Conservation (phyloP, 2,888 invertebrate species). For the Troglohyphantes excavatus region DNA sequence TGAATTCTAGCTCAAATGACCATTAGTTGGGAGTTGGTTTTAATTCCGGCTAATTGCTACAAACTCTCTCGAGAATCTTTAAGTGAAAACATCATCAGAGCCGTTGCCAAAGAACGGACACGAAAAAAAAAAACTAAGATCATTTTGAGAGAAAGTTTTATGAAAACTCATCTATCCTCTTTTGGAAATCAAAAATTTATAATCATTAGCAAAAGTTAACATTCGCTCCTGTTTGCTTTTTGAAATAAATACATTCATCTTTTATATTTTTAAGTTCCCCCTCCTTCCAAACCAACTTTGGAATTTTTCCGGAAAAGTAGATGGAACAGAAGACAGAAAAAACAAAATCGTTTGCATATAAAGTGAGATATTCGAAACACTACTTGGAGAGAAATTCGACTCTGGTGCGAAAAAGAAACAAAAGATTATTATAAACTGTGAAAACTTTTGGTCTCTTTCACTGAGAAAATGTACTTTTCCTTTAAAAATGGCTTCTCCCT, state of each 20-base stretch:
- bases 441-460: background rate
- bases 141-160: conserved; percentile 19
- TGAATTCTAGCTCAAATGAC: conserved; percentile 4
- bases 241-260: conserved; percentile 1
- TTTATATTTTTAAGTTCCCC: conserved; percentile 3
- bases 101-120: background rate
- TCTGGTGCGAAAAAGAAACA: conserved; percentile 12
- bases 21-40: background rate
- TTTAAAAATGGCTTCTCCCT: conserved; percentile 35
- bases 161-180: conserved; percentile 1
- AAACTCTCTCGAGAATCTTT: conserved; percentile 20
- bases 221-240: conserved; percentile 2
- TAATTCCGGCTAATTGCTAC: conserved; percentile 15
- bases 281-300: conserved; percentile 10
- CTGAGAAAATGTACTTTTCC: conserved; percentile 43
- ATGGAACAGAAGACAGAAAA: background rate
- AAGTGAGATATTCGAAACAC: conserved; percentile 16
- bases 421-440: conserved; percentile 53
- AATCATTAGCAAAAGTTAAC: conserved; percentile 52
- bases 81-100: background rate
- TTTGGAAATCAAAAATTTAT: conserved; percentile 59
- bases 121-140: conserved; percentile 26
- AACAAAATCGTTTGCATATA: conserved; percentile 24
- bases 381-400: background rate
- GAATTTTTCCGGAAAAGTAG: conserved; percentile 23